Evolutionary conservation across 2,113 vertebrate species (phyloP).

Genomic region (Hemibagrus wyckioides): DNA sequence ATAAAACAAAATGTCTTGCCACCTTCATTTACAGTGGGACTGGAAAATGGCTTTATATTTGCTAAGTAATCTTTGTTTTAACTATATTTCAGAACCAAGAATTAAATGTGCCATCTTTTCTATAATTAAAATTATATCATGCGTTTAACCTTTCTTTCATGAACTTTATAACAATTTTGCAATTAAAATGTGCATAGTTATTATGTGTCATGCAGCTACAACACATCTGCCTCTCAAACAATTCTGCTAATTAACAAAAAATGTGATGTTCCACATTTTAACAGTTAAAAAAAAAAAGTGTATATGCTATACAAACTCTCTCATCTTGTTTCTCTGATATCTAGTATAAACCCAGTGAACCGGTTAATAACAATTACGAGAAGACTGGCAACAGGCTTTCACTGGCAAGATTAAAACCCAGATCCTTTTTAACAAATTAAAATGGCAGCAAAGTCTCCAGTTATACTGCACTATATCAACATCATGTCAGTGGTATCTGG

Average conservation of each 20-base stretch:
- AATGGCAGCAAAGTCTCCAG: slow-evolving; percentile 53
- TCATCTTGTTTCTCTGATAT: neutral
- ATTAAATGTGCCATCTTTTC: neutral
- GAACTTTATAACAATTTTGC: neutral
- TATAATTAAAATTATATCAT: neutral
- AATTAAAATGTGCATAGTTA: neutral
- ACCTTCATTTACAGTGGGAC: neutral
- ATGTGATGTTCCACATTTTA: neutral
- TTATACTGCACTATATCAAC: slow-evolving; percentile 62
- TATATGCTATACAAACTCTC: neutral
- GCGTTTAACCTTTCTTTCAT: neutral
- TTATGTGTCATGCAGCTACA: slow-evolving; percentile 8
- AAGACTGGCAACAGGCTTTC: slow-evolving; percentile 65
- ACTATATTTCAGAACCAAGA: neutral
- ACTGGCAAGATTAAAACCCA: slow-evolving; percentile 69
- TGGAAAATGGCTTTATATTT: neutral
- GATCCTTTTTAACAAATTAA: slow-evolving; percentile 76
- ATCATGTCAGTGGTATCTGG: slow-evolving; percentile 59
- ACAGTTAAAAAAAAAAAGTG: neutral
- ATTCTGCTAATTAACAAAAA: neutral
- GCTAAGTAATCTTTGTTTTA: neutral
- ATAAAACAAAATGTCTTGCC: neutral
- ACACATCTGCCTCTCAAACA: neutral
- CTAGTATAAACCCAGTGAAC: slow-evolving; percentile 50
- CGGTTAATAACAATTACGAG: slow-evolving; percentile 60